Evolutionary conservation across 1,140 invertebrate genomes (phyloP).

Genomic region (Ceratosolen solmsi): DNA sequence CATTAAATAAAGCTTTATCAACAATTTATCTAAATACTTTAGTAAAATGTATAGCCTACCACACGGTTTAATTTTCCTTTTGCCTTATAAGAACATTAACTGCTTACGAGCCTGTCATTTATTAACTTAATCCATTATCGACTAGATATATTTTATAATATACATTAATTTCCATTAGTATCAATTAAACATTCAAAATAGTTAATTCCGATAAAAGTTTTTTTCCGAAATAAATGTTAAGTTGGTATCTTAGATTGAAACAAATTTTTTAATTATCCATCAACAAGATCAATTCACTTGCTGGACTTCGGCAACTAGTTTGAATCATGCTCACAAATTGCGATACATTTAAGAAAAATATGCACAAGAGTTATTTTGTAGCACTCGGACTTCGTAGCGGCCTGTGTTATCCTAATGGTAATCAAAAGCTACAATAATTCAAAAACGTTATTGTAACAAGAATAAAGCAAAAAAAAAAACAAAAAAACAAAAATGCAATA

Average conservation of each 20-base stretch:
- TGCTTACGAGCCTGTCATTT: neutral
- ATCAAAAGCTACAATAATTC: neutral
- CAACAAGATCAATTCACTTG: too few species aligned
- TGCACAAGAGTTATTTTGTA: too few species aligned
- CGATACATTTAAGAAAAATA: too few species aligned
- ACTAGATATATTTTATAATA: neutral
- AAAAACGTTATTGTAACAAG: neutral
- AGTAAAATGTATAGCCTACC: neutral
- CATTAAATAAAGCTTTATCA: too few species aligned
- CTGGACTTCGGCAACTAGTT: too few species aligned
- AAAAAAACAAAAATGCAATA: neutral
- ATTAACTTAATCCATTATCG: neutral
- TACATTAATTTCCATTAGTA: constrained; percentile 6
- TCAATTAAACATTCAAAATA: neutral
- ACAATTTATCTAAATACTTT: neutral
- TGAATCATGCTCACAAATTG: too few species aligned
- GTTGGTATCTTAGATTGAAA: too few species aligned
- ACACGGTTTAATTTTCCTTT: neutral
- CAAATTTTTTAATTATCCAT: too few species aligned
- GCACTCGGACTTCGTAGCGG: too few species aligned
- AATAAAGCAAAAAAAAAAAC: neutral
- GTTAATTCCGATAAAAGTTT: neutral
- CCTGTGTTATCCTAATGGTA: too few species aligned
- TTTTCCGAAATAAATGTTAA: too few species aligned
- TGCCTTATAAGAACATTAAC: neutral